Evolutionary conservation across 2,888 invertebrate genomes (phyloP).

Genomic region (Sipha maydis): DNA sequence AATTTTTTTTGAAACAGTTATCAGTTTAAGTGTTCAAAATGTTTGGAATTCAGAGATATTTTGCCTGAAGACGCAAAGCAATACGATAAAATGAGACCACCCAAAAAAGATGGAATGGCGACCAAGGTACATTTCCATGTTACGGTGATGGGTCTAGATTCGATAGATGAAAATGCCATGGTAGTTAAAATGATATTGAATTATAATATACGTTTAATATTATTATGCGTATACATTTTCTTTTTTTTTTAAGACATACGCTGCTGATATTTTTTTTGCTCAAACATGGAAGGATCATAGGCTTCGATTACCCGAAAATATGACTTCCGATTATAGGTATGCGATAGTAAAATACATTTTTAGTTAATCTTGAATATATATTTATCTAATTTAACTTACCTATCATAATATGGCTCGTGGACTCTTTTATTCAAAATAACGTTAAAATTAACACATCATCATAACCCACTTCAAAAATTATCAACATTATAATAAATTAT

Average conservation of each 20-base stretch:
- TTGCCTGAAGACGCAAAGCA: slow-evolving; percentile 86
- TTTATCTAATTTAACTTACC: not conserved
- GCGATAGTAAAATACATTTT: slow-evolving; percentile 5
- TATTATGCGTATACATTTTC: not conserved
- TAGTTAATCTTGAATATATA: not conserved
- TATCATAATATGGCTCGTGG: not conserved
- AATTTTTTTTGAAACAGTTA: slow-evolving; percentile 1
- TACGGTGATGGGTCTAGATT: slow-evolving; percentile 94
- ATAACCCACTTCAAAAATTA: not conserved
- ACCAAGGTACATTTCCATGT: slow-evolving; percentile 91
- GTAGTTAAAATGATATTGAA: slow-evolving; percentile 69
- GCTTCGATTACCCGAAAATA: slow-evolving; percentile 85
- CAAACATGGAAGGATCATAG: slow-evolving; percentile 94
- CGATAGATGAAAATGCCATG: slow-evolving; percentile 96
- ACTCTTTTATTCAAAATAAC: not conserved
- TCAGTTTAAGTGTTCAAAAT: not conserved
- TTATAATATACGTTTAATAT: not conserved
- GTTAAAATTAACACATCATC: too few relatives aligned
- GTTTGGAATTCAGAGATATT: slow-evolving; percentile 84
- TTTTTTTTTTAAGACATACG: slow-evolving; percentile 76
- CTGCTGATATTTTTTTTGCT: slow-evolving; percentile 91
- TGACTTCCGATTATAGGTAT: slow-evolving; percentile 89
- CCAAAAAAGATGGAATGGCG: slow-evolving; percentile 87
- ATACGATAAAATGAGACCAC: slow-evolving; percentile 94
- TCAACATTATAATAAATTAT: not conserved